Conservation (phyloP, 1,140 invertebrate species). For the Drosophila kanapiae region DNA sequence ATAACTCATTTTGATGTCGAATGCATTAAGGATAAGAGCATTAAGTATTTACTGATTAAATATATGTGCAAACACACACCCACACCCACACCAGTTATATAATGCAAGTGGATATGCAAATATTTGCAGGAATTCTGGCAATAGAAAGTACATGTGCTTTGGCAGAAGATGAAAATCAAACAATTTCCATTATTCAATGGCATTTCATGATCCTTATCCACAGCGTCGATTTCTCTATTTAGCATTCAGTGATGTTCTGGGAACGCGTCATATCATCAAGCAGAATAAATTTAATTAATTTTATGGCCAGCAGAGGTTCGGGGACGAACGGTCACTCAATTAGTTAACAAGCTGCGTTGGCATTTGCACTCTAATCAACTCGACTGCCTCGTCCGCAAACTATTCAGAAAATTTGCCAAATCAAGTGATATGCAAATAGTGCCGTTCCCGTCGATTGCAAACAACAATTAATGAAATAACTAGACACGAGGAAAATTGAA, state of each 20-base stretch:
- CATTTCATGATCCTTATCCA: conserved; percentile 31
- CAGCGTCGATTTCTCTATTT: conserved; percentile 13
- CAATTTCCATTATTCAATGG: conserved; percentile 69
- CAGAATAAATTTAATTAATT: conserved; percentile 76
- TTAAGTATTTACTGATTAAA: conserved; percentile 65
- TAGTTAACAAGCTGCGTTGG: conserved; percentile 72
- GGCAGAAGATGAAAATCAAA: conserved; percentile 46
- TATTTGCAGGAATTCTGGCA: conserved; percentile 55
- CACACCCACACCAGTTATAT: not conserved
- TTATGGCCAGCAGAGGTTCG: conserved; percentile 31
- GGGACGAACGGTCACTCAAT: conserved; percentile 47
- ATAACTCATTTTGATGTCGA: conserved; percentile 50
- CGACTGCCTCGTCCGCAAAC: conserved; percentile 23
- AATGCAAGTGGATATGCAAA: conserved; percentile 49
- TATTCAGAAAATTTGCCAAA: conserved; percentile 44
- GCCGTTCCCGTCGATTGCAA: not conserved
- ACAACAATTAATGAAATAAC: conserved; percentile 56
- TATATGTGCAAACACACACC: conserved; percentile 12
- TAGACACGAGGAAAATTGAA: conserved; percentile 9
- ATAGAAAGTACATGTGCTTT: conserved; percentile 34
- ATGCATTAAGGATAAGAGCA: conserved; percentile 56
- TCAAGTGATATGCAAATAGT: conserved; percentile 72
- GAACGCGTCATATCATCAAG: conserved; percentile 59
- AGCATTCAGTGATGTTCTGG: not conserved
- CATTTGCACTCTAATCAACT: conserved; percentile 61